phyloP scores from a whole-genome alignment of 2,797 vertebrate genomes.

The Girardinus metallicus region DNA sequence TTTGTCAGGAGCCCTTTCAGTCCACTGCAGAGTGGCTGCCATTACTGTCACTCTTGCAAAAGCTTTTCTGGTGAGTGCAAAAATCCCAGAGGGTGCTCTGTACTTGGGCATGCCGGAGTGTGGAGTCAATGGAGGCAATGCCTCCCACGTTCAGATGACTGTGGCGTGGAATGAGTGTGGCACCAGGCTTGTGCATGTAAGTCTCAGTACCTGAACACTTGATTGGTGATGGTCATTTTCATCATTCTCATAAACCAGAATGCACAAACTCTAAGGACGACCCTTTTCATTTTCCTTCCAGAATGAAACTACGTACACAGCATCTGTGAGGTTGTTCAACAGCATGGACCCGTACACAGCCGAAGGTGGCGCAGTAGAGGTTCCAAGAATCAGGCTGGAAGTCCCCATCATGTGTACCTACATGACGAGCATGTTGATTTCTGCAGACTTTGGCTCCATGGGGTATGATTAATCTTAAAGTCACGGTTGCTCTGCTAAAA shows the following conservation, averaged over 20 bases:
- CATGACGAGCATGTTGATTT: constrained; percentile 80
- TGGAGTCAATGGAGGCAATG: constrained; percentile 74
- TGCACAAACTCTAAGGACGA: neutral
- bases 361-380: constrained; percentile 33
- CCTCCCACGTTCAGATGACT: constrained; percentile 79
- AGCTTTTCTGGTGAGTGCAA: constrained; percentile 74
- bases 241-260: neutral
- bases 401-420: constrained; percentile 86
- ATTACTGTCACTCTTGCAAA: constrained; percentile 79
- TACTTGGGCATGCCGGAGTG: constrained; percentile 86
- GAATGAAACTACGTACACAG: constrained; percentile 82
- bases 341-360: constrained; percentile 29
- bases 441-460: constrained; percentile 80
- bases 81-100: constrained; percentile 77
- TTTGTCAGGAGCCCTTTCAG: constrained; percentile 47
- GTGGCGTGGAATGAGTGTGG: constrained; percentile 83
- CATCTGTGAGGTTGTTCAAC: constrained; percentile 80
- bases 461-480: constrained; percentile 74
- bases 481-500: neutral
- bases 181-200: constrained; percentile 79
- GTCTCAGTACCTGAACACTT: constrained; percentile 38
- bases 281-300: constrained; percentile 57
- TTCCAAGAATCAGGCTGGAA: constrained; percentile 66
- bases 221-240: neutral
- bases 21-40: constrained; percentile 80